Evolutionary conservation across 35 echinoderm and acorn worm genomes (phyloP), one percentile per base, ranked within the genome.

Genomic region (Diadema setosum): DNA sequence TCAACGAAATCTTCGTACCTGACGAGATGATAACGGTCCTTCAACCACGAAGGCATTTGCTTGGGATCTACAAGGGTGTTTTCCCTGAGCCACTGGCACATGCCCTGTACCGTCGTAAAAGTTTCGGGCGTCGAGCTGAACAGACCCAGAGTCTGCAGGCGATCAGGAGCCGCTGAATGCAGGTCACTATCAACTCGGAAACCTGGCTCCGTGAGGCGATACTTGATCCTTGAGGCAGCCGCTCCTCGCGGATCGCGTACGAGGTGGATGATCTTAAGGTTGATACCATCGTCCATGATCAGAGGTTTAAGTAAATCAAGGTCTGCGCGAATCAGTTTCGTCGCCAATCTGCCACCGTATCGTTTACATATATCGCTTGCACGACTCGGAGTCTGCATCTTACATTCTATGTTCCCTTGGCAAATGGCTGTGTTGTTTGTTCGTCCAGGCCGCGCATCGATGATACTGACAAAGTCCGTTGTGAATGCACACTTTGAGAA

Each of bases 181-280:
- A 39, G 37, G 34, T 26, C 3, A 42, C 35, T 8, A 34, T 26
- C 63, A 26, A n/a, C 8, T 5, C 3, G 8, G 5, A 33, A 33
- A 5, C 15, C 17, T 6, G 12, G 20, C 18, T 25, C 2, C 17
- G 20, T 75, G 21, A 43, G 39, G 2, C 20, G 9, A 41, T 93
- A 97, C 2, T 83, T 84, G 18, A 83, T 87, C 20, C 96, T 39
- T 0, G 96, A 94, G 50, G 82, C 91, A 2, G 89, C 92, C 17
- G 93, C 85, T 9, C 89, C 96, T 32, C 96, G 69, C 2, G 96
- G 96, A 60, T 99, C 96, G 3, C 96, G 67, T 17, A 99, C 81
- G 6, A 99, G 69, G 85, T 94, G 96, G 32, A 99, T 89, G 29
- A 99, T 91, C 85, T 99, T 99, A 0, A 99, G 57, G 46, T 99